phyloP scores from a whole-genome alignment of 2,888 invertebrate genomes.

The Drosophila barbarae region DNA sequence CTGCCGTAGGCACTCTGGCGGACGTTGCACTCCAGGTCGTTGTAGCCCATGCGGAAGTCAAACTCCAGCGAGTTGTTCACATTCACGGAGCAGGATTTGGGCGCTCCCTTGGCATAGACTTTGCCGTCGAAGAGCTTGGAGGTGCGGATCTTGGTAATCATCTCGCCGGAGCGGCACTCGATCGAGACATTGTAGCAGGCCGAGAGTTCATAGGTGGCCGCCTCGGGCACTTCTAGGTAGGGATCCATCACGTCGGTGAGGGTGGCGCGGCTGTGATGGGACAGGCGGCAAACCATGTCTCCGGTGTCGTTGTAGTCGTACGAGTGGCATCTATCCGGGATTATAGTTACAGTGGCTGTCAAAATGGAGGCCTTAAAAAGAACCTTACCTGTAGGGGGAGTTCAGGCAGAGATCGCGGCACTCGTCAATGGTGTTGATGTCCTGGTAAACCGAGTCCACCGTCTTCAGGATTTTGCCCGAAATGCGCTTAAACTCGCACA shows the following conservation, averaged over 20 bases:
- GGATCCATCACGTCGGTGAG: conserved; percentile 93
- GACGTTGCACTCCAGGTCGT: conserved; percentile 94
- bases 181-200: conserved; percentile 96
- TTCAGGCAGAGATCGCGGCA: conserved; percentile 93
- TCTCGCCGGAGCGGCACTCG: conserved; percentile 93
- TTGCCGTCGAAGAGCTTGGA: conserved; percentile 95
- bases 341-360: background rate
- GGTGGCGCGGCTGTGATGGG: conserved; percentile 93
- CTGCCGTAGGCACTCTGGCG: conserved; percentile 90
- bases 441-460: conserved; percentile 95
- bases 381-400: conserved; percentile 86
- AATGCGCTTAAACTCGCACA: conserved; percentile 95
- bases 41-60: conserved; percentile 94
- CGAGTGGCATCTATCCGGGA: conserved; percentile 87
- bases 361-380: background rate
- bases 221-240: conserved; percentile 92
- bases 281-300: conserved; percentile 94
- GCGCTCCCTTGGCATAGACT: conserved; percentile 95
- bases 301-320: conserved; percentile 96
- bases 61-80: conserved; percentile 93
- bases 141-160: conserved; percentile 94
- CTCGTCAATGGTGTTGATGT: conserved; percentile 91
- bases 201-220: conserved; percentile 93
- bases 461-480: conserved; percentile 94
- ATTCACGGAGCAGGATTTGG: conserved; percentile 94